Evolutionary conservation across 2,888 invertebrate species (phyloP).

Genomic region (Drosophila affinis): DNA sequence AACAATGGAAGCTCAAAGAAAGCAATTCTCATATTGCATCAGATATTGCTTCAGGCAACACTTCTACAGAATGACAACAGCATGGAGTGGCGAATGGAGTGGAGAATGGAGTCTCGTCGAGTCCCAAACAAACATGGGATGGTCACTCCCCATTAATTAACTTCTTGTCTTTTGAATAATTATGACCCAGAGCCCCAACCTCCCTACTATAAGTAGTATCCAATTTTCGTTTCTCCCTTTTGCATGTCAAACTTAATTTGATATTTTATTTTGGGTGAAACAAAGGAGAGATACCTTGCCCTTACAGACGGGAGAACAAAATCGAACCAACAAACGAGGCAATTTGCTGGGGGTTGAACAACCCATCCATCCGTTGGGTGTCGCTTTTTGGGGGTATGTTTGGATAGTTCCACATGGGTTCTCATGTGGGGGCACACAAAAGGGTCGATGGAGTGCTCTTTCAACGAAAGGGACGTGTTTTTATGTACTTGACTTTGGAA

Average conservation of each 20-base stretch:
- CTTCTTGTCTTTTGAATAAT: slow-evolving; percentile 10
- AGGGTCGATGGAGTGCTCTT: not conserved
- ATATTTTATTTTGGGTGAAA: slow-evolving; percentile 44
- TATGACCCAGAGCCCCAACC: not conserved
- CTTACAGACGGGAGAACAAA: slow-evolving; percentile 20
- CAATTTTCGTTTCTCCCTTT: slow-evolving; percentile 21
- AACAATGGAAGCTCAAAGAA: not conserved
- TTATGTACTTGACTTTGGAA: not conserved
- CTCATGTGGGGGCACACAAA: not conserved
- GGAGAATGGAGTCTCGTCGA: not conserved
- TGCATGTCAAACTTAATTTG: slow-evolving; percentile 64
- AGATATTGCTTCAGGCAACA: not conserved
- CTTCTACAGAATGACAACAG: not conserved
- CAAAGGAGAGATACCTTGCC: slow-evolving; percentile 9
- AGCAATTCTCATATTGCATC: slow-evolving; percentile 4
- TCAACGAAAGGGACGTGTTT: not conserved
- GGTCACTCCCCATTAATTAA: slow-evolving; percentile 25
- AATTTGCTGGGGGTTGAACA: slow-evolving; percentile 22
- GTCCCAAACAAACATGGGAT: not conserved
- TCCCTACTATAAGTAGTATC: not conserved
- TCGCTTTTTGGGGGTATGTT: not conserved
- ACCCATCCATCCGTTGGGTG: not conserved
- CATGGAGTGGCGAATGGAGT: not conserved
- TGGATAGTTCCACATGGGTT: not conserved
- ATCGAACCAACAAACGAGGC: slow-evolving; percentile 69